phyloP scores from a whole-genome alignment of 1,140 invertebrate species.

The Orius insidiosus region DNA sequence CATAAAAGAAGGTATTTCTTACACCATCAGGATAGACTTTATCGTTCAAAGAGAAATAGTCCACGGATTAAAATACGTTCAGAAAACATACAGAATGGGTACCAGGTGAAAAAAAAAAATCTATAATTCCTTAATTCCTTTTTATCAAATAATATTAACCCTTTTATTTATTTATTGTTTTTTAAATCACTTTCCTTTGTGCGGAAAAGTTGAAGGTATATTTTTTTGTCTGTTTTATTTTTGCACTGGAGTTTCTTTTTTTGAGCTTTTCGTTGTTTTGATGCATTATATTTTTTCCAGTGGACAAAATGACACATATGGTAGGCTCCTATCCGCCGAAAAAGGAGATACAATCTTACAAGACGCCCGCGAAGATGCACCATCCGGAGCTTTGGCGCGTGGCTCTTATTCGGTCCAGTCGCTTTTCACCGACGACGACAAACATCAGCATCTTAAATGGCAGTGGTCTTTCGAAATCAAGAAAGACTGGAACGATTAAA shows the following conservation, averaged over 20 bases:
- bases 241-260: neutral
- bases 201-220: neutral
- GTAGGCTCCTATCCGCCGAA: conserved; percentile 95
- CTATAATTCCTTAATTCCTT: neutral
- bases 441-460: conserved; percentile 90
- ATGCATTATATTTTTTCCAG: conserved; percentile 41
- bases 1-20: conserved; percentile 53
- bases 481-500: conserved; percentile 80
- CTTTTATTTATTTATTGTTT: neutral
- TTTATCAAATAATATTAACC: no score
- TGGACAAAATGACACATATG: conserved; percentile 94
- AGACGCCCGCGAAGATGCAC: conserved; percentile 89
- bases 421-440: conserved; percentile 93
- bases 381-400: conserved; percentile 75
- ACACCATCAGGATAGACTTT: conserved; percentile 91
- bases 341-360: conserved; percentile 78
- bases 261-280: neutral
- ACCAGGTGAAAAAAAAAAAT: conserved; percentile 42
- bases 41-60: conserved; percentile 97
- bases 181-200: neutral
- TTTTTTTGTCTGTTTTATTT: neutral
- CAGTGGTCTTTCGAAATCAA: conserved; percentile 97
- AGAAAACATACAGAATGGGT: conserved; percentile 86
- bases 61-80: conserved; percentile 89
- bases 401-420: conserved; percentile 87